These are phyloP conservation scores for Furcula furcula DNA, from an alignment of 2,888 invertebrate species.

Conservation along the genomic window DNA sequence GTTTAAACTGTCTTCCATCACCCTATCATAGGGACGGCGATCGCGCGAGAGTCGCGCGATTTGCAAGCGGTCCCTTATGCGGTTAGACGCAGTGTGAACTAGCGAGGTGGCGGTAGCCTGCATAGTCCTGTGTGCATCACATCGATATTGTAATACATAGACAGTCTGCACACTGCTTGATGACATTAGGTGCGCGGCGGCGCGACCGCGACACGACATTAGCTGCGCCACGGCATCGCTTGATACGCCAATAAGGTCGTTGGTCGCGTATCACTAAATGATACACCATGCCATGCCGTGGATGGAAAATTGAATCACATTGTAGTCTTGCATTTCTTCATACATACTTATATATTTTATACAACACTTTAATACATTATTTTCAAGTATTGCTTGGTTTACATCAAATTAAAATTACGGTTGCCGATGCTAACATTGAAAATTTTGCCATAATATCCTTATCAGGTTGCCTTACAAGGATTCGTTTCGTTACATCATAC, in stretches of 20 bases:
- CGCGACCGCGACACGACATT: neutral
- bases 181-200: slow-evolving; percentile 8
- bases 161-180: slow-evolving; percentile 12
- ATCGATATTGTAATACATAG: slow-evolving; percentile 8
- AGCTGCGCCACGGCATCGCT: neutral
- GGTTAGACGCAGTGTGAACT: slow-evolving; percentile 1
- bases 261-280: neutral
- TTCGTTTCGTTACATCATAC: too few species aligned
- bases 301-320: too few species aligned
- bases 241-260: neutral
- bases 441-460: too few species aligned
- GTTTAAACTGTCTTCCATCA: too few species aligned
- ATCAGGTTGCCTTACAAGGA: too few species aligned
- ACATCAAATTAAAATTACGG: too few species aligned
- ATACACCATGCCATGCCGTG: neutral
- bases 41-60: neutral
- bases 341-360: too few species aligned
- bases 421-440: too few species aligned
- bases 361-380: too few species aligned
- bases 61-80: neutral
- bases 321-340: too few species aligned
- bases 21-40: too few species aligned
- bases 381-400: too few species aligned
- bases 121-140: slow-evolving; percentile 7
- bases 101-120: slow-evolving; percentile 9